Percentiles rank a stretch among this genome's conserved stretches.
Evolutionary conservation across 1,140 invertebrate genomes (phyloP).

Genomic region (Temnothorax longispinosus): DNA sequence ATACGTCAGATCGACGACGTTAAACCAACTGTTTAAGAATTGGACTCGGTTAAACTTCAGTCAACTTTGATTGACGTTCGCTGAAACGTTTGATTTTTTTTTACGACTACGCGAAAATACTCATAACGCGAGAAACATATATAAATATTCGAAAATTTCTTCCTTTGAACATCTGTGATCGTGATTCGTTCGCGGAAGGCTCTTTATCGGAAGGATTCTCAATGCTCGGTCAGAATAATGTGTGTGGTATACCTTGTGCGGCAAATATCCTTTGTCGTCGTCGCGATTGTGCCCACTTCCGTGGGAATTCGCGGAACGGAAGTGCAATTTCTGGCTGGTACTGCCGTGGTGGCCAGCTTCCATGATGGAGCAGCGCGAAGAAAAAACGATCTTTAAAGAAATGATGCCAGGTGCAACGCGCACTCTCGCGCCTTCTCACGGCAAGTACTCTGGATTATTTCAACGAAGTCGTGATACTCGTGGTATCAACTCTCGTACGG

Average conservation of each 20-base stretch:
- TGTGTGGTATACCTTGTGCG: constrained; percentile 59
- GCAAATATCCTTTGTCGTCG: constrained; percentile 67
- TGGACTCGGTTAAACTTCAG: neutral
- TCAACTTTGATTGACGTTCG: neutral
- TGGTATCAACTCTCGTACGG: constrained; percentile 35
- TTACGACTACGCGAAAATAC: neutral
- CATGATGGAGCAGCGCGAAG: constrained; percentile 50
- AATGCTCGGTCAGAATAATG: constrained; percentile 64
- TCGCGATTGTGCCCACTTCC: constrained; percentile 82
- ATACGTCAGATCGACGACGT: neutral
- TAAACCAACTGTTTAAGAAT: neutral
- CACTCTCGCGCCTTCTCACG: constrained; percentile 64
- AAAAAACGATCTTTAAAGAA: constrained; percentile 74
- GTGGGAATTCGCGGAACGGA: constrained; percentile 85
- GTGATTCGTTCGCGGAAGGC: constrained; percentile 16
- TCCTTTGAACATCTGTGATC: neutral
- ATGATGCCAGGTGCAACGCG: constrained; percentile 75
- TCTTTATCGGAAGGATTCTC: constrained; percentile 56
- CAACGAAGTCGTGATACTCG: constrained; percentile 69
- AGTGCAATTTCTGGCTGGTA: constrained; percentile 82
- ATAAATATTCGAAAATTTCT: neutral
- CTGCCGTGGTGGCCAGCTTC: constrained; percentile 63
- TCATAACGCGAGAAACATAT: neutral
- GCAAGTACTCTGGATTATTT: constrained; percentile 51
- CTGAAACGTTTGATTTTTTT: neutral